A percentile compares a stretch with the other conserved stretches of the same genome.
Evolutionary conservation across 2,113 vertebrate genomes (phyloP).

Genomic region (Trogon surrucura): DNA sequence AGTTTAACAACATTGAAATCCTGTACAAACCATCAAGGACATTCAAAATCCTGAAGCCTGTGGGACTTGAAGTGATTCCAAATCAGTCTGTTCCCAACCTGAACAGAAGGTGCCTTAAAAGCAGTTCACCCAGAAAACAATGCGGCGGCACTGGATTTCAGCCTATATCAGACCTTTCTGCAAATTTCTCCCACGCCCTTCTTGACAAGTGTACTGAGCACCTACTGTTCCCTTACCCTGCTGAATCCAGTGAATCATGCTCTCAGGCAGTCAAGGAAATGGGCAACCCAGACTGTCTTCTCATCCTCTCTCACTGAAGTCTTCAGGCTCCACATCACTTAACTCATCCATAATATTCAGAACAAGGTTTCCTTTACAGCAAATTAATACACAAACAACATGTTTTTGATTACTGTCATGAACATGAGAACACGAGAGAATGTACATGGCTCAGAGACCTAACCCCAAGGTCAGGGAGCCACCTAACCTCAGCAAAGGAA

Average conservation of each 20-base stretch:
- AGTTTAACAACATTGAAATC: background rate
- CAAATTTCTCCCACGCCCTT: background rate
- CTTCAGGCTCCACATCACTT: background rate
- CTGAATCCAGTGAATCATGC: background rate
- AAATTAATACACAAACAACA: slow-evolving; percentile 16
- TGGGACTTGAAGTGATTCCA: background rate
- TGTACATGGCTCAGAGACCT: background rate
- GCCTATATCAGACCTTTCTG: background rate
- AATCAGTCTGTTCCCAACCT: background rate
- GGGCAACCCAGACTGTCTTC: background rate
- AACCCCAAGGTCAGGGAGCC: background rate
- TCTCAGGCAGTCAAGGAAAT: background rate
- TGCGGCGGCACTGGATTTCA: background rate
- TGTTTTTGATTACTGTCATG: background rate
- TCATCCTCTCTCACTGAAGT: background rate
- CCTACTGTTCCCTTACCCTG: background rate
- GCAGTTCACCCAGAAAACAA: background rate
- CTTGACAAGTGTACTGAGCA: background rate
- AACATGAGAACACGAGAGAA: slow-evolving; percentile 8
- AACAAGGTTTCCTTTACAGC: background rate
- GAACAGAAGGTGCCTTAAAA: background rate
- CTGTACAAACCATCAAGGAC: background rate
- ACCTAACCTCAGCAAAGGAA: slow-evolving; percentile 12
- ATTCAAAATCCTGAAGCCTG: slow-evolving; percentile 13
- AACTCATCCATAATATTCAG: slow-evolving; percentile 19